Conservation (phyloP, 1,140 invertebrate genomes). For the Sinella curviseta region DNA sequence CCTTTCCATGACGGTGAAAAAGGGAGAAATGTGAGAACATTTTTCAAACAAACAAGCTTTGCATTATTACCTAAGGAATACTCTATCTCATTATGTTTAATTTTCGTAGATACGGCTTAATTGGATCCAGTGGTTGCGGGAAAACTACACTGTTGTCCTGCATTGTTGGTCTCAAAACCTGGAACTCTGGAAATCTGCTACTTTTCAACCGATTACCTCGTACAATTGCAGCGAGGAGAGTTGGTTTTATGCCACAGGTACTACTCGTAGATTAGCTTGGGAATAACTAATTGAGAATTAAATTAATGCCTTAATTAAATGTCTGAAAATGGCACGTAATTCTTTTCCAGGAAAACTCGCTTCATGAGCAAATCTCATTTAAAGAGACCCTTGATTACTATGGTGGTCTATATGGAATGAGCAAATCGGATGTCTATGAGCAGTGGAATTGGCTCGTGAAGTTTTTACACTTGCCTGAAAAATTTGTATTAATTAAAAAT, state of each 20-base stretch:
- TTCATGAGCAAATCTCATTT: neutral
- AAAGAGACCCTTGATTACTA: neutral
- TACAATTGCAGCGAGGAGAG: constrained; percentile 53
- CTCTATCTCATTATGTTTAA: no score
- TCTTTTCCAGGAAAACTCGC: neutral
- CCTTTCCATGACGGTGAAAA: no score
- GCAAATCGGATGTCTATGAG: neutral
- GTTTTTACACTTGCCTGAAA: neutral
- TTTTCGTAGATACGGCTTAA: constrained; percentile 56
- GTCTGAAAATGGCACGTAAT: no score
- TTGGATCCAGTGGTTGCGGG: constrained; percentile 54
- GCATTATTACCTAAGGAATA: no score
- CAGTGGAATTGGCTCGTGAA: neutral
- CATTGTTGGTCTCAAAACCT: constrained; percentile 53
- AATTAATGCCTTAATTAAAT: no score
- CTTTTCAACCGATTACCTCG: constrained; percentile 51
- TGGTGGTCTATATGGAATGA: neutral
- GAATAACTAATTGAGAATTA: no score
- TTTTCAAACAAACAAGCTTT: no score
- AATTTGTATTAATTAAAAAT: neutral
- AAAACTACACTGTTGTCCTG: constrained; percentile 57
- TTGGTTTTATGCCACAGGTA: constrained; percentile 50
- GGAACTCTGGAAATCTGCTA: constrained; percentile 53
- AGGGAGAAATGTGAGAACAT: no score
- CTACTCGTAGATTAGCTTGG: no score